These are phyloP conservation scores for Epinephelus fuscoguttatus DNA, from an alignment of 2,113 vertebrate genomes.

Conservation along the genomic window DNA sequence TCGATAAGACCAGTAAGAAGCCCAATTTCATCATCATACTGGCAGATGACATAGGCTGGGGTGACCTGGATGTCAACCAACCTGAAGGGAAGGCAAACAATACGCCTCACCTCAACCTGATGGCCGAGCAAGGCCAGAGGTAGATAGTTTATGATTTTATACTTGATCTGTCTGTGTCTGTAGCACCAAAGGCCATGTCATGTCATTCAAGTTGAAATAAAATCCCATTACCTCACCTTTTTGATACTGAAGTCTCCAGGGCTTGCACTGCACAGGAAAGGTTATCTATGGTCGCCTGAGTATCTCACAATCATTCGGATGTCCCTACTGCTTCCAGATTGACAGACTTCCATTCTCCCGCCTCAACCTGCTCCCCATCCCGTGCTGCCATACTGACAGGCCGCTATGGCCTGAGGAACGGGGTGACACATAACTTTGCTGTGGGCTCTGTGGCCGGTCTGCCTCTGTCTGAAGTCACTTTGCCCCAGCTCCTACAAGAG, in stretches of 20 bases:
- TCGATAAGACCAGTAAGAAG: slow-evolving; percentile 30
- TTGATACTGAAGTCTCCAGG: not conserved
- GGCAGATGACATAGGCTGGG: slow-evolving; percentile 97
- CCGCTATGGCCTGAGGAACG: slow-evolving; percentile 91
- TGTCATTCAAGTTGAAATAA: not conserved
- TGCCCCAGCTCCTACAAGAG: slow-evolving; percentile 88
- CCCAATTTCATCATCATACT: slow-evolving; percentile 94
- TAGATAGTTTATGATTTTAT: not conserved
- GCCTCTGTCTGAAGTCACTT: slow-evolving; percentile 92
- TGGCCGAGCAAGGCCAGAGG: slow-evolving; percentile 91
- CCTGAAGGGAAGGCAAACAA: slow-evolving; percentile 74
- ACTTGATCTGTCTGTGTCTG: not conserved
- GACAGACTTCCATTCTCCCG: slow-evolving; percentile 94
- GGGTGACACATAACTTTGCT: slow-evolving; percentile 95
- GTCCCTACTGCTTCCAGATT: slow-evolving; percentile 81
- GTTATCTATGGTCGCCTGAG: not conserved
- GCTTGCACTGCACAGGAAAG: not conserved
- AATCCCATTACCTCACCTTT: not conserved
- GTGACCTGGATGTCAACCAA: slow-evolving; percentile 92
- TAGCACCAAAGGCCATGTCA: not conserved
- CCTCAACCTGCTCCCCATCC: slow-evolving; percentile 96
- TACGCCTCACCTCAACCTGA: slow-evolving; percentile 88
- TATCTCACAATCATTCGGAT: not conserved
- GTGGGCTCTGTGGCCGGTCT: slow-evolving; percentile 89
- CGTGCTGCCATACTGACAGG: slow-evolving; percentile 94